Evolutionary conservation across 2,888 invertebrate species (phyloP), one percentile per base, ranked within the genome.

Genomic region (Lasius platythorax): DNA sequence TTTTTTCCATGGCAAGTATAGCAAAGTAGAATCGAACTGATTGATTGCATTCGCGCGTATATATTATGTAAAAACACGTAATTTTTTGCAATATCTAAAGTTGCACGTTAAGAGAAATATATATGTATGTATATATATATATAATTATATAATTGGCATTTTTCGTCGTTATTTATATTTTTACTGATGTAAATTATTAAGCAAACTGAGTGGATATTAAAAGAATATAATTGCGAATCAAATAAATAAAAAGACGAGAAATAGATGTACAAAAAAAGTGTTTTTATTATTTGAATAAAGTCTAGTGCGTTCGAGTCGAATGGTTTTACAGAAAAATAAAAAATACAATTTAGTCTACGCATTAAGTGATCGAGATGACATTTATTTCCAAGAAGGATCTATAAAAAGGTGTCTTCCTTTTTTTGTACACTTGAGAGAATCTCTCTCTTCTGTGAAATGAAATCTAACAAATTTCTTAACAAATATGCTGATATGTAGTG

Each of bases 221-320:
- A 70, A 46, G 58, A 0, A 61, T 15, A 18, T 6, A 43, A 67
- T 37, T 12, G 2, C 30, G n/a, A 81, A n/a, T 37, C 0, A 46
- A 73, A 30, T 81, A 83, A 88, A 85, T 83, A 68, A 85, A 74
- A 86, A 87, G 82, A 83, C 82, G 28, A 85, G 72, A 82, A 63
- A 85, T 85, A 68, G 87, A 88, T 87, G 88, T 91, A 90, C 88
- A 90, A 91, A 91, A 90, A 82, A 91, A 68, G 75, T 88, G 61
- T 88, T 89, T 90, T 87, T 85, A 66, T 86, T 84, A 83, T 84
- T 73, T 81, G 73, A 74, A 68, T 82, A 86, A 87, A 86, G 67
- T 78, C 50, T 88, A 83, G 70, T 73, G 82, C 76, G 64, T 87
- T 87, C 46, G 83, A 53, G 66, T 86, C 61, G 46, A 74, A 72